Evolutionary conservation across 2,888 invertebrate species (phyloP).

Genomic region (Noctuana brunneofusca): DNA sequence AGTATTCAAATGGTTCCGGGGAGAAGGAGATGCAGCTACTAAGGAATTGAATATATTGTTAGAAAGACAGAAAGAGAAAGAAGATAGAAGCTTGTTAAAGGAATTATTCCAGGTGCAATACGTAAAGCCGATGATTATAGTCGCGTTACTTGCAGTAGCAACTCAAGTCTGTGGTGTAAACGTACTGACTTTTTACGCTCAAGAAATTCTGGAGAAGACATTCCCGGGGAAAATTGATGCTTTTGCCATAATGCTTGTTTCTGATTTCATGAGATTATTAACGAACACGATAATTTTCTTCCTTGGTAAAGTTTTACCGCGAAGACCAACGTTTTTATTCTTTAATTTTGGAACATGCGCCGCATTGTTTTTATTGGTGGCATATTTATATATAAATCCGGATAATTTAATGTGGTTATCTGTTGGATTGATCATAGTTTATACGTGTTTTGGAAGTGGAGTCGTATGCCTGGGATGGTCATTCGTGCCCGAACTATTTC

Average conservation of each 20-base stretch:
- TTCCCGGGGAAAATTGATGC: constrained; percentile 51
- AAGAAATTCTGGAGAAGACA: constrained; percentile 51
- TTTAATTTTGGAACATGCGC: constrained; percentile 45
- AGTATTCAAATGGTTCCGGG: constrained; percentile 53
- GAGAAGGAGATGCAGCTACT: constrained; percentile 46
- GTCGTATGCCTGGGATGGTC: constrained; percentile 54
- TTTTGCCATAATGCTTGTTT: constrained; percentile 51
- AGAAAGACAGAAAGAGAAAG: constrained; percentile 45
- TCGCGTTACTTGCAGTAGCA: constrained; percentile 47
- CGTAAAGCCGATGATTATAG: constrained; percentile 50
- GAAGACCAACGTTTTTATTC: constrained; percentile 48
- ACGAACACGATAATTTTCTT: constrained; percentile 44
- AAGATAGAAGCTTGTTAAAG: constrained; percentile 38
- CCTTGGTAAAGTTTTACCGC: constrained; percentile 48
- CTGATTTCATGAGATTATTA: constrained; percentile 50
- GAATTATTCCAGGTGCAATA: constrained; percentile 45
- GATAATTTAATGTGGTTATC: constrained; percentile 47
- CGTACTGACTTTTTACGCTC: constrained; percentile 54
- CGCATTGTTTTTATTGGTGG: constrained; percentile 44
- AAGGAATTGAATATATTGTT: constrained; percentile 51
- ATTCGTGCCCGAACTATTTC: constrained; percentile 58
- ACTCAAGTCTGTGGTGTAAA: constrained; percentile 57
- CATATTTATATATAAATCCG: constrained; percentile 47
- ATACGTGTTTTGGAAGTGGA: constrained; percentile 47
- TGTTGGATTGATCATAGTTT: constrained; percentile 48